Conservation (phyloP, 2,113 vertebrate species). For the Nothoprocta perdicaria region DNA sequence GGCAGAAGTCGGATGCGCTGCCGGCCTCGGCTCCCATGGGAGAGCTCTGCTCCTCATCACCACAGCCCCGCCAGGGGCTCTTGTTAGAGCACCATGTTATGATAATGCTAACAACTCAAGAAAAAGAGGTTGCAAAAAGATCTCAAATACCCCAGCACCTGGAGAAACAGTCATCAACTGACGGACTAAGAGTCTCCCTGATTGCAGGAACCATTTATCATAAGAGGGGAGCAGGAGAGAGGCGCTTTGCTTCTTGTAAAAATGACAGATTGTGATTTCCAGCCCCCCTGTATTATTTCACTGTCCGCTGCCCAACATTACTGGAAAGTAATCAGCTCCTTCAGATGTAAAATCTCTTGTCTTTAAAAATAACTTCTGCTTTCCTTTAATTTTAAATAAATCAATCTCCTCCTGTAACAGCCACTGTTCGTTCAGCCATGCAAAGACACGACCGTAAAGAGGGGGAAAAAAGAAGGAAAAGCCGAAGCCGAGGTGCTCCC, state of each 20-base stretch:
- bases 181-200: neutral
- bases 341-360: neutral
- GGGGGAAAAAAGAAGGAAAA: conserved; percentile 28
- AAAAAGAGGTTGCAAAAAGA: neutral
- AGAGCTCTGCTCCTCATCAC: neutral
- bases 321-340: conserved; percentile 41
- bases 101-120: neutral
- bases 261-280: conserved; percentile 2
- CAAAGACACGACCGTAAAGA: neutral
- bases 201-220: neutral
- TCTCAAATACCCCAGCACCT: neutral
- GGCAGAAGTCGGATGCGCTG: neutral
- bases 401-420: conserved; percentile 25
- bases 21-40: neutral
- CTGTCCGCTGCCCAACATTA: neutral
- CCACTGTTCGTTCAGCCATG: conserved; percentile 17
- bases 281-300: neutral
- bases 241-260: neutral
- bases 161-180: neutral
- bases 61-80: neutral
- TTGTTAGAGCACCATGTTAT: neutral
- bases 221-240: neutral
- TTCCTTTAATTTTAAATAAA: conserved; percentile 62
- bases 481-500: neutral
- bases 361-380: conserved; percentile 58